These are phyloP conservation scores for Nephrotoma guestfalica DNA, from an alignment of 2,888 invertebrate species.

Conservation along the genomic window DNA sequence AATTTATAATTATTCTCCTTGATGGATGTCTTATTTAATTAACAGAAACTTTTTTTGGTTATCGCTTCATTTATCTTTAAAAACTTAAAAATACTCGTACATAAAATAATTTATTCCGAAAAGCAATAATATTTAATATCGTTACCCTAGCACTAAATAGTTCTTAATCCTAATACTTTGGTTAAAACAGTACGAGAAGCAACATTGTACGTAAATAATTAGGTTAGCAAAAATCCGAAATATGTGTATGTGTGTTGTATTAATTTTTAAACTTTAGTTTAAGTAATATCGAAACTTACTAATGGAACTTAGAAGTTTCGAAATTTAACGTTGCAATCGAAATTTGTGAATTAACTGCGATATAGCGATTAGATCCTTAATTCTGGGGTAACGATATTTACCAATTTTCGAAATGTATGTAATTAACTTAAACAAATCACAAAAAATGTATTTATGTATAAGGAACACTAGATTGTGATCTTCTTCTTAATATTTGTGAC, in stretches of 20 bases:
- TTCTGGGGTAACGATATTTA: background rate
- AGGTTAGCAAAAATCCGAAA: too few species aligned
- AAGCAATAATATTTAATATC: background rate
- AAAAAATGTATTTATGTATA: background rate
- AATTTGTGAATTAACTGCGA: too few species aligned
- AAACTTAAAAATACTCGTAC: background rate
- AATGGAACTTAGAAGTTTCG: too few species aligned
- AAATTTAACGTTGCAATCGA: too few species aligned
- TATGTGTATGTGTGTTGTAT: too few species aligned
- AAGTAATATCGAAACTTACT: too few species aligned
- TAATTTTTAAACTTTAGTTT: too few species aligned
- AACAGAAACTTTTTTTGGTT: background rate
- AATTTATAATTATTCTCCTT: background rate
- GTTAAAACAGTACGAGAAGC: too few species aligned
- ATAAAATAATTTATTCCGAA: background rate
- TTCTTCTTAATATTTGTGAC: background rate
- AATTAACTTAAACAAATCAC: background rate
- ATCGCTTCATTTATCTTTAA: background rate
- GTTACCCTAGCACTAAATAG: background rate
- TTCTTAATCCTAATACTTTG: background rate
- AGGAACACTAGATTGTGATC: background rate
- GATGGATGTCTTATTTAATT: background rate
- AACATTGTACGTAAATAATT: too few species aligned
- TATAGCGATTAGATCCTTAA: background rate
- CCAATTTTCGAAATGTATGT: background rate